Evolutionary conservation across 1,140 invertebrate genomes (phyloP).

Genomic region (honey bee (Apis mellifera)): DNA sequence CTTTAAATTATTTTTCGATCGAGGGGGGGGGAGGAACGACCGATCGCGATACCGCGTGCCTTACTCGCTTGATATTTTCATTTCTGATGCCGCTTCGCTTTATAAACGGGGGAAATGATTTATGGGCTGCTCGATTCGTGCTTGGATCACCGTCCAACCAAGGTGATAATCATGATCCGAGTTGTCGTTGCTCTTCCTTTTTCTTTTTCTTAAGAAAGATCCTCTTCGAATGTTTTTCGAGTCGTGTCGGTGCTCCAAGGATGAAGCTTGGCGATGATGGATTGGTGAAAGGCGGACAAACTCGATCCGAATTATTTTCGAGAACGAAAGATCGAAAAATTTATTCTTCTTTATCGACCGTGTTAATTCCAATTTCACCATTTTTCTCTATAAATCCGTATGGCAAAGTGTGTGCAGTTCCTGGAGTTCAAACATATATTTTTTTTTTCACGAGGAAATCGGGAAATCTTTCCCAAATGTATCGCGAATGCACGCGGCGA

Average conservation of each 20-base stretch:
- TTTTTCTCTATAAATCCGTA: neutral
- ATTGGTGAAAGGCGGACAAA: too few species aligned
- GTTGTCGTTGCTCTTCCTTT: too few species aligned
- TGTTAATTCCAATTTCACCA: neutral
- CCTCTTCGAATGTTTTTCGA: too few species aligned
- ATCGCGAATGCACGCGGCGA: neutral
- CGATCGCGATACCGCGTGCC: neutral
- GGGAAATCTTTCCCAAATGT: neutral
- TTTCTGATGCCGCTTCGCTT: neutral
- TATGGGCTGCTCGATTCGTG: neutral
- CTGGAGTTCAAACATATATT: neutral
- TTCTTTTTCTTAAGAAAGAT: too few species aligned
- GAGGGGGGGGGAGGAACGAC: neutral
- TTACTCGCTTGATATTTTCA: conserved; percentile 29
- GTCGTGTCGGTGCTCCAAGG: too few species aligned
- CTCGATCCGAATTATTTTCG: too few species aligned
- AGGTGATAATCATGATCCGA: neutral
- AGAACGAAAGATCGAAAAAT: too few species aligned
- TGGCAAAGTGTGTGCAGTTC: neutral
- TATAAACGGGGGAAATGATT: neutral
- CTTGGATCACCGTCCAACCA: neutral
- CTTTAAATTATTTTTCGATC: conserved; percentile 49
- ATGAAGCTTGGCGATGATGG: too few species aligned
- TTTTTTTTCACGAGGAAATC: neutral
- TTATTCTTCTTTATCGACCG: too few species aligned